Conservation (phyloP, 2,113 vertebrate genomes). For the Lipophrys pholis region DNA sequence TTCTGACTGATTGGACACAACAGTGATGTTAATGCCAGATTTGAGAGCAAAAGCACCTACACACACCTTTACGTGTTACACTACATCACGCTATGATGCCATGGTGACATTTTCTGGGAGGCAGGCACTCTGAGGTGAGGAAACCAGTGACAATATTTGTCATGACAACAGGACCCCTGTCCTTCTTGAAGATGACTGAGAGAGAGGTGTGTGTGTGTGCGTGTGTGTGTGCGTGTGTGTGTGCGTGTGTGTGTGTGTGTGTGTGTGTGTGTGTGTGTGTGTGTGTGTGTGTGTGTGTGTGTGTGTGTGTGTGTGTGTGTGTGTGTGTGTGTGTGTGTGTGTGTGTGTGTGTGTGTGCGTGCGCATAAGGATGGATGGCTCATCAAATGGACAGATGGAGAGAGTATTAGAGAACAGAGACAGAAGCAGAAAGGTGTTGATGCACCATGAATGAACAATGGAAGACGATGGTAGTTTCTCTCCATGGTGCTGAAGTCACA, state of each 20-base stretch:
- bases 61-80: background rate
- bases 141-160: conserved; percentile 18
- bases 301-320: no score
- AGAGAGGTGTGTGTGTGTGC: no score
- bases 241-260: no score
- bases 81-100: background rate
- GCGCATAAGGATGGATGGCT: conserved; percentile 21
- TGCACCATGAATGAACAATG: conserved; percentile 11
- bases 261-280: no score
- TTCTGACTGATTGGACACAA: background rate
- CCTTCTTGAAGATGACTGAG: no score
- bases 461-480: conserved; percentile 31
- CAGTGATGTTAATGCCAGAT: background rate
- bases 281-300: no score
- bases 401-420: conserved; percentile 27
- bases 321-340: no score
- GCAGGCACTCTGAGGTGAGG: no score
- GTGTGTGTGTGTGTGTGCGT: conserved; percentile 5
- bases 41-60: background rate
- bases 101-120: no score
- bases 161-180: conserved; percentile 39
- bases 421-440: conserved; percentile 2
- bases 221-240: no score
- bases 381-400: conserved; percentile 34
- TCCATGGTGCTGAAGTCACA: conserved; percentile 68